A percentile compares a stretch with the other conserved stretches of the same genome.
Conservation (phyloP, 2,888 invertebrate species). For the Plemyria rubiginata region DNA sequence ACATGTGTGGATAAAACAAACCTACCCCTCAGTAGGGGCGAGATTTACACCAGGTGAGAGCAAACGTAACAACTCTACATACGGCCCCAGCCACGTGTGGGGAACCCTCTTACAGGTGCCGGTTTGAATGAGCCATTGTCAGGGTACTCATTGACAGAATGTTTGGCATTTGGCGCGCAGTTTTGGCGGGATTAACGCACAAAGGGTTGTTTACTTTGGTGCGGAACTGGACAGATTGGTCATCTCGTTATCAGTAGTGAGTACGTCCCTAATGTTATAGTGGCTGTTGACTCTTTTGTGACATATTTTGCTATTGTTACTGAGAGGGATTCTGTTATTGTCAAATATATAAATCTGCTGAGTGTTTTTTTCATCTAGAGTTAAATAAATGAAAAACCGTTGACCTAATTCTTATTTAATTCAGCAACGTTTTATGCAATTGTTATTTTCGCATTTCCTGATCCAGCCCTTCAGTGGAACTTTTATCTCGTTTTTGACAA, state of each 20-base stretch:
- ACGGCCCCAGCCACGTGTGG: slow-evolving; percentile 67
- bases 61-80: slow-evolving; percentile 57
- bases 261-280: slow-evolving; percentile 11
- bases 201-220: slow-evolving; percentile 67
- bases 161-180: slow-evolving; percentile 74
- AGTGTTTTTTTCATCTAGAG: slow-evolving; percentile 3
- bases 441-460: slow-evolving; percentile 20
- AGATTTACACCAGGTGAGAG: slow-evolving; percentile 80
- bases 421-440: slow-evolving; percentile 1
- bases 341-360: slow-evolving; percentile 16
- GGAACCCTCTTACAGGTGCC: slow-evolving; percentile 82
- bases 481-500: background rate
- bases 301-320: slow-evolving; percentile 28
- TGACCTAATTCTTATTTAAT: slow-evolving; percentile 28
- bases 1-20: slow-evolving; percentile 77
- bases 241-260: slow-evolving; percentile 31
- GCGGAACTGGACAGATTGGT: slow-evolving; percentile 46
- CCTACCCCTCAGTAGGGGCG: slow-evolving; percentile 73
- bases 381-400: slow-evolving; percentile 23
- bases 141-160: slow-evolving; percentile 68
- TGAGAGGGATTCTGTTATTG: slow-evolving; percentile 5
- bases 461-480: background rate
- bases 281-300: slow-evolving; percentile 24
- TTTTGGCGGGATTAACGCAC: slow-evolving; percentile 64
- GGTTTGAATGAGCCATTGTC: slow-evolving; percentile 73